A percentile compares a stretch with the other conserved stretches of the same genome.
Conservation (phyloP, 2,888 invertebrate genomes). For the Halictus quadricinctus region DNA sequence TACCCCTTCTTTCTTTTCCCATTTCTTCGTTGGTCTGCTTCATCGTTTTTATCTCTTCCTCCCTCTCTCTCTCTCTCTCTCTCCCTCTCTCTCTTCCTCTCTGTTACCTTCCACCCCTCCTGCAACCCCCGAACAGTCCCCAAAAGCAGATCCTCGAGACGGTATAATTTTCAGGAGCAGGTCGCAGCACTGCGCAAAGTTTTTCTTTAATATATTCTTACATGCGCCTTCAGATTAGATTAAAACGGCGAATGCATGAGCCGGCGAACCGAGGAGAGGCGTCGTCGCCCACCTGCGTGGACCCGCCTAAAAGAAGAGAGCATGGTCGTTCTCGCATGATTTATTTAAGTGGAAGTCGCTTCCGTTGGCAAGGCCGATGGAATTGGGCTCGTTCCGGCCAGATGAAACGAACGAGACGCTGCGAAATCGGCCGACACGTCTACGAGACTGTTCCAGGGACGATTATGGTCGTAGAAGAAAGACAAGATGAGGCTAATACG, state of each 20-base stretch:
- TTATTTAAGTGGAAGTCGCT: slow-evolving; percentile 73
- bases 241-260: slow-evolving; percentile 80
- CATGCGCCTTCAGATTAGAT: slow-evolving; percentile 81
- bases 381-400: slow-evolving; percentile 47
- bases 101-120: background rate
- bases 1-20: slow-evolving; percentile 12
- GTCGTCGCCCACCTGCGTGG: slow-evolving; percentile 34
- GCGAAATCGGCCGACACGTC: slow-evolving; percentile 64
- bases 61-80: slow-evolving; percentile 6
- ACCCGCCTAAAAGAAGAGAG: slow-evolving; percentile 58
- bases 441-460: slow-evolving; percentile 72
- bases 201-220: slow-evolving; percentile 82
- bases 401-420: slow-evolving; percentile 64
- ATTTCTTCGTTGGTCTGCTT: slow-evolving; percentile 3
- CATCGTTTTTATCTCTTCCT: background rate
- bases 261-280: slow-evolving; percentile 19
- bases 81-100: slow-evolving; percentile 15
- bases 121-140: slow-evolving; percentile 9
- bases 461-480: slow-evolving; percentile 69
- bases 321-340: slow-evolving; percentile 79
- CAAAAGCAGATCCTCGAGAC: slow-evolving; percentile 62
- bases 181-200: slow-evolving; percentile 75
- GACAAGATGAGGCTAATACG: slow-evolving; percentile 50
- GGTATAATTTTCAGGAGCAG: slow-evolving; percentile 78
- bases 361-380: slow-evolving; percentile 35